These are phyloP conservation scores for Tamias sibiricus DNA, from an alignment of 2,113 vertebrate species.

Conservation along the genomic window DNA sequence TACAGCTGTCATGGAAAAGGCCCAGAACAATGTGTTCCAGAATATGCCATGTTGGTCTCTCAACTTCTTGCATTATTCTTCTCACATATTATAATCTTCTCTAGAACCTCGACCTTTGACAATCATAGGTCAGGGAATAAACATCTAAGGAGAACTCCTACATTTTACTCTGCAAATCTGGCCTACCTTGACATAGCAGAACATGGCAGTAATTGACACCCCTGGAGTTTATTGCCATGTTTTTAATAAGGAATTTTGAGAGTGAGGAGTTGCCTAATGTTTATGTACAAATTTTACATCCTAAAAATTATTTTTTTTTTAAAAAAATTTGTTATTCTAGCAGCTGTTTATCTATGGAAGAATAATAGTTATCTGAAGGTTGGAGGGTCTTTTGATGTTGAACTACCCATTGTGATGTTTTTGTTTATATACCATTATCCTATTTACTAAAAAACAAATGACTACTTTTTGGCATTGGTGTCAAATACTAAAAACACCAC, in stretches of 20 bases:
- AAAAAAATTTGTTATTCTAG: background rate
- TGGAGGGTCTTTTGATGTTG: conserved; percentile 4
- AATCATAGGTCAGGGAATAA: background rate
- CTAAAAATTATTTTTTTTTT: background rate
- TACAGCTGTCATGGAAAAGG: background rate
- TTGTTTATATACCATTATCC: background rate
- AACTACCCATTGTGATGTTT: background rate
- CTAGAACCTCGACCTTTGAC: background rate
- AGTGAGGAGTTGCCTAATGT: background rate
- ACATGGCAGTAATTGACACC: background rate
- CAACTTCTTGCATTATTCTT: background rate
- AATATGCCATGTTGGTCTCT: background rate
- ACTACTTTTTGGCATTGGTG: conserved; percentile 13
- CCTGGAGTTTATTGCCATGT: background rate
- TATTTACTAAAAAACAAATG: conserved; percentile 33
- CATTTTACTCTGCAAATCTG: background rate
- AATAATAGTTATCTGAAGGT: background rate
- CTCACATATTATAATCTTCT: background rate
- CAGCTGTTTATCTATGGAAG: background rate
- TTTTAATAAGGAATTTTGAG: background rate
- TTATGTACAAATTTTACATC: background rate
- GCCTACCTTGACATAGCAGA: background rate
- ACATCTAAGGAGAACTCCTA: background rate
- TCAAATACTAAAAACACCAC: conserved; percentile 17
- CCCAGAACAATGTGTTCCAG: background rate